Evolutionary conservation across 1,140 invertebrate species (phyloP).

Genomic region (Monochamus saltuarius): DNA sequence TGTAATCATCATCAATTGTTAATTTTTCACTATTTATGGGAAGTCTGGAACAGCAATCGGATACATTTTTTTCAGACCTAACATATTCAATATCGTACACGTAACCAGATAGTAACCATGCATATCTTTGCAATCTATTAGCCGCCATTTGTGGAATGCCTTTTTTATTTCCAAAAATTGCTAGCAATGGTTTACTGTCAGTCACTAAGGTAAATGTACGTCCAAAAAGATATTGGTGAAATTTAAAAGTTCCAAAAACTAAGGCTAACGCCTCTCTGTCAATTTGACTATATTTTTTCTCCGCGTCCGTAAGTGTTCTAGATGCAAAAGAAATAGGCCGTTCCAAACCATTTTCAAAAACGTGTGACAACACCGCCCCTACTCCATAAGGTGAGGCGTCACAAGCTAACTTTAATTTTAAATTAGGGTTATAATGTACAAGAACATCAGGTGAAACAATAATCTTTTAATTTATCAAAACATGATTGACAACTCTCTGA

Average conservation of each 20-base stretch:
- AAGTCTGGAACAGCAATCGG: constrained; percentile 43
- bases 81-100: constrained; percentile 45
- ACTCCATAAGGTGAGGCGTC: constrained; percentile 38
- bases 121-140: constrained; percentile 46
- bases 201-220: constrained; percentile 53
- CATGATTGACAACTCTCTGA: constrained; percentile 29
- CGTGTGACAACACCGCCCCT: constrained; percentile 37
- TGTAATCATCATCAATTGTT: background rate
- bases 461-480: constrained; percentile 37
- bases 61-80: constrained; percentile 19
- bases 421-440: constrained; percentile 32
- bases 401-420: constrained; percentile 14
- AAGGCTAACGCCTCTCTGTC: constrained; percentile 60
- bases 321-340: constrained; percentile 54
- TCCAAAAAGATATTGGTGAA: constrained; percentile 57
- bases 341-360: constrained; percentile 42
- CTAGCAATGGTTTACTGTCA: constrained; percentile 56
- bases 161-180: constrained; percentile 51
- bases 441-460: constrained; percentile 38
- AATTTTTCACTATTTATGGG: constrained; percentile 19
- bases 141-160: constrained; percentile 41
- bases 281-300: constrained; percentile 56
- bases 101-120: constrained; percentile 44
- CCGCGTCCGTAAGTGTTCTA: constrained; percentile 48
- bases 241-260: constrained; percentile 56